Conservation (phyloP, 2,797 vertebrate species). For the Sebastes kiyomatsui region DNA sequence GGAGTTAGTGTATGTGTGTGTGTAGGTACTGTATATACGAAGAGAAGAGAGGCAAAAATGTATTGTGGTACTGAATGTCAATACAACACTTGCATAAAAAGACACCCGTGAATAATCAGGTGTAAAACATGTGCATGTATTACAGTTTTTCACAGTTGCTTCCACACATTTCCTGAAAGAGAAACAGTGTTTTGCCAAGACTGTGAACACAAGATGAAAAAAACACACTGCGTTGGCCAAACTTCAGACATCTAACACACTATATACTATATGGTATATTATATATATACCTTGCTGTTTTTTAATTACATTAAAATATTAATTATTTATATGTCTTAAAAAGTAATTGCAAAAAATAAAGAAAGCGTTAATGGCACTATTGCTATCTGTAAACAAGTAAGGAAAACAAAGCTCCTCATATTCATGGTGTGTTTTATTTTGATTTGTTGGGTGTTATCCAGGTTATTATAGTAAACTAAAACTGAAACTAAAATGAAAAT, state of each 20-base stretch:
- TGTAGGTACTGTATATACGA: neutral
- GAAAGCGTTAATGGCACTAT: neutral
- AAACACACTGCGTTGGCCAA: neutral
- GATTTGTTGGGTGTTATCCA: neutral
- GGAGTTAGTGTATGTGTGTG: neutral
- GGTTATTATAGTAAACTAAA: too few species aligned
- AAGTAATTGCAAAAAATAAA: neutral
- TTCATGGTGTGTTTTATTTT: neutral
- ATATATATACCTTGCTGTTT: neutral
- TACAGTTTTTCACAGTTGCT: conserved; percentile 12
- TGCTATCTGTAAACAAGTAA: neutral
- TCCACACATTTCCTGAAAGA: conserved; percentile 10
- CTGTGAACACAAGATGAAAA: neutral
- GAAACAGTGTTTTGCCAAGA: neutral
- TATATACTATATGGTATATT: neutral
- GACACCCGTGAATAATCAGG: neutral
- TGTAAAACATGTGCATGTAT: neutral
- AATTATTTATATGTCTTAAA: conserved; percentile 2
- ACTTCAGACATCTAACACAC: neutral
- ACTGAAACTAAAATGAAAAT: too few species aligned
- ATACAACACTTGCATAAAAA: conserved; percentile 4
- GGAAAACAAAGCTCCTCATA: neutral
- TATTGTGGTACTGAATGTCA: neutral
- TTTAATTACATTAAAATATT: neutral
- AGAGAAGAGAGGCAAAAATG: neutral